Conservation (phyloP, 2,888 invertebrate species). For the Ectobius pallidus region DNA sequence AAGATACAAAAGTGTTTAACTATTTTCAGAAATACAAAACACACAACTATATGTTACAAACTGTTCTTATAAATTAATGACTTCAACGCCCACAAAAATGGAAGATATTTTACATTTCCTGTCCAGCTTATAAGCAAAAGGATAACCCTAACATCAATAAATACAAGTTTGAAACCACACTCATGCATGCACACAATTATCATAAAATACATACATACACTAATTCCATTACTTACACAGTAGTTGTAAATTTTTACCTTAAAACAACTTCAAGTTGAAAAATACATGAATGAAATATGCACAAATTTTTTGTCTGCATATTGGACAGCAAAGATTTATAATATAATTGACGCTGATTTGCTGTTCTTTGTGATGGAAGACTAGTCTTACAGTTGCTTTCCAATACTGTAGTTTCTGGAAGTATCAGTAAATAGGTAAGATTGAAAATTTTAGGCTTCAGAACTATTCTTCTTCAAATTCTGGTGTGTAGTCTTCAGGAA, state of each 20-base stretch:
- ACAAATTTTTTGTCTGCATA: slow-evolving; percentile 11
- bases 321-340: neutral
- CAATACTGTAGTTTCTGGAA: slow-evolving; percentile 15
- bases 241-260: slow-evolving; percentile 19
- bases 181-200: neutral
- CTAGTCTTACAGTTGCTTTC: neutral
- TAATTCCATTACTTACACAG: neutral
- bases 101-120: neutral
- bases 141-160: slow-evolving; percentile 3
- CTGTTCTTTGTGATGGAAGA: slow-evolving; percentile 9
- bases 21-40: neutral
- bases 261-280: slow-evolving; percentile 18
- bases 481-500: too few species aligned
- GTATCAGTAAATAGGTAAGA: slow-evolving; percentile 10
- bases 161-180: slow-evolving; percentile 8
- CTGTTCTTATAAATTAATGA: slow-evolving; percentile 41
- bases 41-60: neutral
- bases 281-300: slow-evolving; percentile 13
- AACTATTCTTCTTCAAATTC: too few species aligned
- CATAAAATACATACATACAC: neutral
- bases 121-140: neutral
- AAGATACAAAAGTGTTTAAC: neutral
- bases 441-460: too few species aligned
- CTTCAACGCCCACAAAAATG: slow-evolving; percentile 9
- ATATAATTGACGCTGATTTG: slow-evolving; percentile 24